Evolutionary conservation across 92 coral and sea anemone genomes (phyloP), one percentile per base, ranked within the genome.

Genomic region (Palythoa grandis): DNA sequence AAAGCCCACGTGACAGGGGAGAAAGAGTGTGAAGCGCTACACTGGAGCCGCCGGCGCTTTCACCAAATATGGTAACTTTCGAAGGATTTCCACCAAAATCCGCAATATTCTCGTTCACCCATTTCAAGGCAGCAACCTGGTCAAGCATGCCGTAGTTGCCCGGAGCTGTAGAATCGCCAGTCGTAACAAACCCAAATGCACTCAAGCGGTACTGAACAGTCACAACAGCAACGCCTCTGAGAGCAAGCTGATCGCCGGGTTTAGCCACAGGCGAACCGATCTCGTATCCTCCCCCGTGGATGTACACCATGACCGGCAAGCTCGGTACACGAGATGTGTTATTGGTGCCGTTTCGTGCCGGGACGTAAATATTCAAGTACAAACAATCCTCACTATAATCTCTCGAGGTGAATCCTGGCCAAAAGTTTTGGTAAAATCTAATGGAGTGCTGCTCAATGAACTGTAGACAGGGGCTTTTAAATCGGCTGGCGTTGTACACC

Each of bases 341-440:
- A 15, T 20, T 66, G 35, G 73, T 39, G 7, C 23, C 23, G 17
- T 80, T 80, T 47, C 20, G 43, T 60, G 43, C 74, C 2, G 91
- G 93, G 40, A 53, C 11, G 77, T 70, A 90, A 25, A 90, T 78
- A 35, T 90, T 86, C 66, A 90, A 86, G 70, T 83, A 87, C 77
- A 90, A 61, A 54, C 93, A 87, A 67, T 94, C 95, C 39, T 94
- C 98, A 87, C 93, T 94, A 52, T 92, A 89, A 7, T 92, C 91
- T 76, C 90, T 92, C 4, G 71, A 19, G 61, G 76, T 77, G 71
- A 82, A 80, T 19, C 29, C 68, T 54, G 91, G 89, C 98, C 98
- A 94, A 80, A 80, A 65, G 22, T 80, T 80, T 52, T 17, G 66
- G 19, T 43, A 19, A 80, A 94, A 90, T 86, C 71, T 66, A 29